Conservation (phyloP, 2,888 invertebrate species). For the Rotaria magnacalcarata region DNA sequence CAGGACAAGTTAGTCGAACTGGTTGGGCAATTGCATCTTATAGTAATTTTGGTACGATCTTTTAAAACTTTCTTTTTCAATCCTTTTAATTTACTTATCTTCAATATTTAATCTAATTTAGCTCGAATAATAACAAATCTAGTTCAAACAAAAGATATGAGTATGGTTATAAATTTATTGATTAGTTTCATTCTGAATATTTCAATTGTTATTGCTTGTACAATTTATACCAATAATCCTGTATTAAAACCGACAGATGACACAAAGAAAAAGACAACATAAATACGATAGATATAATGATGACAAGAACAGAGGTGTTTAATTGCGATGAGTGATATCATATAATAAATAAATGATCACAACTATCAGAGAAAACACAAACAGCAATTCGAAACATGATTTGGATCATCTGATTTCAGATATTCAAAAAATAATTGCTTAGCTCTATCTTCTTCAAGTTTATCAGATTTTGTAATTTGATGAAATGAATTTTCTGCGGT, state of each 20-base stretch:
- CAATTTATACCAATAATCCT: neutral
- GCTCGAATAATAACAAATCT: conserved; percentile 6
- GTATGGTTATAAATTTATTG: neutral
- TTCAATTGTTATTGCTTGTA: neutral
- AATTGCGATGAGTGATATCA: too few species aligned
- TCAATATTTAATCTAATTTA: neutral
- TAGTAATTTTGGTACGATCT: neutral
- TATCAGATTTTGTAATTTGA: neutral
- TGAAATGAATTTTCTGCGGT: neutral
- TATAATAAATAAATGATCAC: neutral
- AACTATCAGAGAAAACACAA: neutral
- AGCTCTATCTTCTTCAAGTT: conserved; percentile 14
- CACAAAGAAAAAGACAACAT: neutral
- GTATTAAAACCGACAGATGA: neutral
- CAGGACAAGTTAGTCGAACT: neutral
- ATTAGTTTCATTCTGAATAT: neutral
- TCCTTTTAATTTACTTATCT: neutral
- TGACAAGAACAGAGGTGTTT: neutral
- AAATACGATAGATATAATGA: neutral
- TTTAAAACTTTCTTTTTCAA: too few species aligned
- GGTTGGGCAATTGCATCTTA: neutral
- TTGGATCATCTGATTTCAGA: neutral
- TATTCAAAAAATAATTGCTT: conserved; percentile 29
- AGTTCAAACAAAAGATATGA: neutral
- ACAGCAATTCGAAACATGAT: conserved; percentile 19